Percentiles rank a stretch among this genome's conserved stretches.
Conservation (phyloP, 2,797 vertebrate genomes). For the Sebastes paucispinis region DNA sequence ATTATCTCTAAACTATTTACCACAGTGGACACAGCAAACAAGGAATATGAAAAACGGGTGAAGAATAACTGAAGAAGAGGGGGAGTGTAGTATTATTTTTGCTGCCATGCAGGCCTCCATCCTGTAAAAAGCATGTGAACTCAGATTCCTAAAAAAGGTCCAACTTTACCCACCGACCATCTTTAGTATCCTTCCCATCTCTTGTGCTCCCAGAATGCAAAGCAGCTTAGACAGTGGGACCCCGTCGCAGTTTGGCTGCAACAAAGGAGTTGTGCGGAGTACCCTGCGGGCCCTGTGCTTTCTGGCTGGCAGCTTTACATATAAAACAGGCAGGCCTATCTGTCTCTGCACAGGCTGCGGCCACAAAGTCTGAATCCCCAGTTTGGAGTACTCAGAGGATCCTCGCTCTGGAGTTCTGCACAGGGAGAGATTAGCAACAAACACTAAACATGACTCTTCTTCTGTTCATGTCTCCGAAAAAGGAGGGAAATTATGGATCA, state of each 20-base stretch:
- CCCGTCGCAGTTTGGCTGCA: conserved; percentile 67
- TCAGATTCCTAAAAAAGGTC: conserved; percentile 33
- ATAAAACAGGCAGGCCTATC: conserved; percentile 82
- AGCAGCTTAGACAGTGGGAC: conserved; percentile 75
- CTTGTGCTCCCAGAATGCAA: conserved; percentile 71
- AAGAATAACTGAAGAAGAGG: neutral
- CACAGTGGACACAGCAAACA: conserved; percentile 14
- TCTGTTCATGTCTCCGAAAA: conserved; percentile 33
- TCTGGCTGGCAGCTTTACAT: conserved; percentile 80
- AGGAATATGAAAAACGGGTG: neutral
- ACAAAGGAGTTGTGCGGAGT: conserved; percentile 72
- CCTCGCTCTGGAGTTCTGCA: conserved; percentile 68
- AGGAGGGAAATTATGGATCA: conserved; percentile 29
- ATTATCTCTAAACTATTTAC: conserved; percentile 38
- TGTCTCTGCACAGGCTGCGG: conserved; percentile 75
- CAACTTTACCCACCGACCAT: conserved; percentile 63
- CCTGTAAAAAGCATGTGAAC: conserved; percentile 39
- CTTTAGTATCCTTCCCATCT: conserved; percentile 48
- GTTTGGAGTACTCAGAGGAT: conserved; percentile 74
- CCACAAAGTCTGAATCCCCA: conserved; percentile 75
- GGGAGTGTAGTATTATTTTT: neutral
- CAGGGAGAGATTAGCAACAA: conserved; percentile 76
- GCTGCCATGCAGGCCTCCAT: conserved; percentile 2
- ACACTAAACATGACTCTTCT: conserved; percentile 65
- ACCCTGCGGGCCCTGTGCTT: conserved; percentile 73